Evolutionary conservation across 2,113 vertebrate genomes (phyloP).

Genomic region (Glaucidium brasilianum): DNA sequence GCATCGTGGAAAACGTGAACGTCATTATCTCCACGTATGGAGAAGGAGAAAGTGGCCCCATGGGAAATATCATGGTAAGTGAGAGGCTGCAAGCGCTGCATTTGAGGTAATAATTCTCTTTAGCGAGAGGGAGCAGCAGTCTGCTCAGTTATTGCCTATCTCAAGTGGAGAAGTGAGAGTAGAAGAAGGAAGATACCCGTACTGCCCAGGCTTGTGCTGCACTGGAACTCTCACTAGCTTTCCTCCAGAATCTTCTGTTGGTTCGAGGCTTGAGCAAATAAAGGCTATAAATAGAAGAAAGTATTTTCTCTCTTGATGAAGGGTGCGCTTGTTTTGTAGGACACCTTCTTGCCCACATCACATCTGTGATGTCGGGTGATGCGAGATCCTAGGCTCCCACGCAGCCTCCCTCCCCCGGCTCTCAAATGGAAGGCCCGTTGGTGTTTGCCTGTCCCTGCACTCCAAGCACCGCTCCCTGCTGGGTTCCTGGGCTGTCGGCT

Average conservation of each 20-base stretch:
- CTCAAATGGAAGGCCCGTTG: not conserved
- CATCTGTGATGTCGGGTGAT: not conserved
- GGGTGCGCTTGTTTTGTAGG: not conserved
- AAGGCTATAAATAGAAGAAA: not conserved
- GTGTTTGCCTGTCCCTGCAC: not conserved
- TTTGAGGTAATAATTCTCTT: fast-evolving
- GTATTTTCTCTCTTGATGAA: not conserved
- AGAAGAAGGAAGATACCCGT: fast-evolving
- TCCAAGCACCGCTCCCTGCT: fast-evolving
- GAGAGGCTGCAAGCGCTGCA: fast-evolving
- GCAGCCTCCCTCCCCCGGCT: not conserved
- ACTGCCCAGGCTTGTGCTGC: fast-evolving
- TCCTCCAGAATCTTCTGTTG: not conserved
- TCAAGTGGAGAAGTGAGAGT: not conserved
- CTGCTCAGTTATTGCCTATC: fast-evolving
- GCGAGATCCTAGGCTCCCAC: not conserved
- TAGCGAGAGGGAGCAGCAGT: not conserved
- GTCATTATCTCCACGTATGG: conserved; percentile 95
- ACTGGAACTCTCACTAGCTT: not conserved
- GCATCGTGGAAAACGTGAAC: conserved; percentile 92
- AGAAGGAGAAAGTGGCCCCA: conserved; percentile 89
- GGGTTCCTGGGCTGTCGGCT: not conserved
- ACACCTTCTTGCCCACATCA: not conserved
- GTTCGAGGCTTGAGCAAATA: not conserved
- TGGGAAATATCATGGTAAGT: conserved; percentile 93